Conservation (phyloP, 2,888 invertebrate genomes). For the Drosophila diplacantha region DNA sequence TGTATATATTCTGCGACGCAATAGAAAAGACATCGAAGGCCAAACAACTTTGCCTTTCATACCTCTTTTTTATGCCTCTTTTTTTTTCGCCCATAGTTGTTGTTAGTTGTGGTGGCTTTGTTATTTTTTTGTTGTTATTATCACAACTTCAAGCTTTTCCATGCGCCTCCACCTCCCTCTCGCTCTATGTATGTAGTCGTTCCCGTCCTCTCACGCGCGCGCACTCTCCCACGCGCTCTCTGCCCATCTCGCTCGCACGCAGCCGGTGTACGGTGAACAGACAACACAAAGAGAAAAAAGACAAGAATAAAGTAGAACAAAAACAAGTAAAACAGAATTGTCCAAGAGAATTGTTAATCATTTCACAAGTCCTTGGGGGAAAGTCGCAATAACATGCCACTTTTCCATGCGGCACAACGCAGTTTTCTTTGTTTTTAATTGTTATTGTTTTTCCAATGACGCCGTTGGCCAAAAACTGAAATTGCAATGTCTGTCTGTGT, state of each 20-base stretch:
- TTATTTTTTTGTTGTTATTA: conserved; percentile 60
- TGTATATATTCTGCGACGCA: conserved; percentile 67
- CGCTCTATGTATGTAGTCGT: background rate
- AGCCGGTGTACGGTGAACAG: conserved; percentile 29
- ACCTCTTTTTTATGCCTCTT: conserved; percentile 37
- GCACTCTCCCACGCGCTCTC: conserved; percentile 26
- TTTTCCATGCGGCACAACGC: conserved; percentile 36
- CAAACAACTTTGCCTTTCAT: conserved; percentile 68
- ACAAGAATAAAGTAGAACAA: conserved; percentile 5
- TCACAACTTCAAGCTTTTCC: conserved; percentile 54
- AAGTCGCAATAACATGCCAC: conserved; percentile 35
- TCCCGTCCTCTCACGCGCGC: conserved; percentile 23
- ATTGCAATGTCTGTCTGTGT: conserved; percentile 12
- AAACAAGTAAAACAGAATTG: conserved; percentile 18
- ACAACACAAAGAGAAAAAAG: conserved; percentile 2
- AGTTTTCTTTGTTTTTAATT: conserved; percentile 36
- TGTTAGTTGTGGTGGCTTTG: conserved; percentile 27
- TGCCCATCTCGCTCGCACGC: conserved; percentile 27
- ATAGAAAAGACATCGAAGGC: conserved; percentile 72
- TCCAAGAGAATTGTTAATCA: conserved; percentile 27
- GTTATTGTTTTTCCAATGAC: conserved; percentile 30
- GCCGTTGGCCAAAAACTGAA: conserved; percentile 25
- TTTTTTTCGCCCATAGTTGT: conserved; percentile 34
- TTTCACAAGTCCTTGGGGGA: conserved; percentile 30
- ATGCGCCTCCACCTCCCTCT: background rate